Conservation (phyloP, 2,113 vertebrate species). For the Ellobius talpinus region DNA sequence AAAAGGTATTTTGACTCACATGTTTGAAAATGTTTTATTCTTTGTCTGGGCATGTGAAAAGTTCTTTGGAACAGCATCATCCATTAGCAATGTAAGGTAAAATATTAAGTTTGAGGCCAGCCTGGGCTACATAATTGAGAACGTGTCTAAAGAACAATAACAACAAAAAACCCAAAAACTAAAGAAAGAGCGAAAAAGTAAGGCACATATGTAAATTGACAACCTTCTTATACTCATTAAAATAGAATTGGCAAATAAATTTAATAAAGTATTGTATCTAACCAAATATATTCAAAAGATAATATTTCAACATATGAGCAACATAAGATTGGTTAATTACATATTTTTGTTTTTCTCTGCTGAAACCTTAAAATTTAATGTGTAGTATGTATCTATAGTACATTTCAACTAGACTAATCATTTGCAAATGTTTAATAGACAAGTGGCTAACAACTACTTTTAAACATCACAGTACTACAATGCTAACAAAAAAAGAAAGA, state of each 20-base stretch:
- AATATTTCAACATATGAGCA: not conserved
- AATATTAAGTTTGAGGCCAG: not conserved
- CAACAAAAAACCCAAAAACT: not conserved
- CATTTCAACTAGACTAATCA: not conserved
- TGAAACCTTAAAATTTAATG: not conserved
- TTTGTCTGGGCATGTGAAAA: conserved; percentile 48
- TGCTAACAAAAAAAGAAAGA: not conserved
- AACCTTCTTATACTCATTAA: not conserved
- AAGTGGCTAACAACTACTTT: not conserved
- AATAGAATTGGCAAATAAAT: conserved; percentile 24
- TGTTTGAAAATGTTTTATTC: not conserved
- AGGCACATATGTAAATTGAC: not conserved
- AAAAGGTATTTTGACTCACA: not conserved
- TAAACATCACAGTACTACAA: not conserved
- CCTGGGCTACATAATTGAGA: not conserved
- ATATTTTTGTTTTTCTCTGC: not conserved
- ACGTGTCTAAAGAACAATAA: not conserved
- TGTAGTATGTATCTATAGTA: not conserved
- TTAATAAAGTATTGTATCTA: conserved; percentile 22
- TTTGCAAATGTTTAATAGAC: not conserved
- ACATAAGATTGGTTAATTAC: not conserved
- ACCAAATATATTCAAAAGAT: not conserved
- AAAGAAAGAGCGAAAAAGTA: not conserved
- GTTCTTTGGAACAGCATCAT: conserved; percentile 33
- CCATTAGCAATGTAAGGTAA: not conserved